These are phyloP conservation scores for Siderastrea radians DNA, from an alignment of 92 coral and sea anemone species.

Conservation along the genomic window DNA sequence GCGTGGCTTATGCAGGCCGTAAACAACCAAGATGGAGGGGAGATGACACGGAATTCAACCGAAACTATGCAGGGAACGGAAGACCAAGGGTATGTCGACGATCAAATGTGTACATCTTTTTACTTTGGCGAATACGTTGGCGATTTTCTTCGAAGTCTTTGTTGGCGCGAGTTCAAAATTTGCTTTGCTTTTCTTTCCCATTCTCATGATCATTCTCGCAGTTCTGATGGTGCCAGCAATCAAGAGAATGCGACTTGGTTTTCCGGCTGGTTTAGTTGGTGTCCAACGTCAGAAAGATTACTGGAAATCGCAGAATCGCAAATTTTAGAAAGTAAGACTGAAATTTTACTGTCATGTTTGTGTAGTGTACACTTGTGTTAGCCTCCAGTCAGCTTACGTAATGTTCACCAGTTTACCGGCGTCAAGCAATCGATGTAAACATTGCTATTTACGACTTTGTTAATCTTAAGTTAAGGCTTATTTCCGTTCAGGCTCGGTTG, in stretches of 20 bases:
- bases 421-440: not conserved
- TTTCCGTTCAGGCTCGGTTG: not conserved
- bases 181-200: not conserved
- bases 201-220: not conserved
- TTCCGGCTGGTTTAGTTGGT: slow-evolving; percentile 90
- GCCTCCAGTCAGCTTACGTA: not conserved
- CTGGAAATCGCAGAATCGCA: slow-evolving; percentile 87
- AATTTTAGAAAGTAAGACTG: slow-evolving; percentile 83
- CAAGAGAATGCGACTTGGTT: slow-evolving; percentile 29
- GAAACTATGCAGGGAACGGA: slow-evolving; percentile 29
- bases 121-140: not conserved
- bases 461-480: not conserved
- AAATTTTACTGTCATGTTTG: not conserved
- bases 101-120: not conserved
- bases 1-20: not conserved
- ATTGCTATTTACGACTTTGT: not conserved
- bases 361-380: not conserved
- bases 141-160: not conserved
- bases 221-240: not conserved
- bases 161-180: not conserved
- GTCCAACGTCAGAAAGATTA: slow-evolving; percentile 93
- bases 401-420: not conserved
- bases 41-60: not conserved
- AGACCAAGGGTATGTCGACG: slow-evolving; percentile 17
- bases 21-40: slow-evolving; percentile 14